A percentile compares a stretch with the other conserved stretches of the same genome.
Evolutionary conservation across 1,140 invertebrate genomes (phyloP).

Genomic region (Trachymyrmex septentrionalis): DNA sequence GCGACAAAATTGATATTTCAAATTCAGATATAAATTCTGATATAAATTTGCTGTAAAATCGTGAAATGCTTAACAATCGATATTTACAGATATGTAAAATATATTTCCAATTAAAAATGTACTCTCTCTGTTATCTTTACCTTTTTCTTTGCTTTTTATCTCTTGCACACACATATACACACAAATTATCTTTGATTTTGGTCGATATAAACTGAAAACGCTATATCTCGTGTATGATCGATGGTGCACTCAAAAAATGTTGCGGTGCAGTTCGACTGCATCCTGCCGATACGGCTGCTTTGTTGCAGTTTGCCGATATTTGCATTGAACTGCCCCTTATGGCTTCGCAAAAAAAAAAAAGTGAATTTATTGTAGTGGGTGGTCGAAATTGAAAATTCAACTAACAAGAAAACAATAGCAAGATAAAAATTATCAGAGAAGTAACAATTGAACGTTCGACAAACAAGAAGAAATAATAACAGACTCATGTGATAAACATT

Average conservation of each 20-base stretch:
- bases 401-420: background rate
- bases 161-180: background rate
- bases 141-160: background rate
- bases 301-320: constrained; percentile 35
- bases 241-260: background rate
- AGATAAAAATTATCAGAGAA: background rate
- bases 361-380: background rate
- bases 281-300: constrained; percentile 1
- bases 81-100: background rate
- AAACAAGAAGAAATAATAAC: background rate
- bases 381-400: background rate
- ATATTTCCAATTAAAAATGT: background rate
- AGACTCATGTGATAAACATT: background rate
- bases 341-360: background rate
- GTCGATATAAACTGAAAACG: background rate
- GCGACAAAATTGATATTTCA: too few species aligned
- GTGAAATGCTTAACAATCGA: too few species aligned
- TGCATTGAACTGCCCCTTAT: background rate
- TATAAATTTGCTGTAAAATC: too few species aligned
- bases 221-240: background rate
- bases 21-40: too few species aligned
- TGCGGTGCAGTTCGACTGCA: background rate
- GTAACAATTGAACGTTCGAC: background rate
- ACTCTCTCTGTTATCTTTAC: background rate
- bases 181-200: background rate